These are phyloP conservation scores for Hycleus cichorii DNA, from an alignment of 1,140 invertebrate genomes.

Conservation along the genomic window DNA sequence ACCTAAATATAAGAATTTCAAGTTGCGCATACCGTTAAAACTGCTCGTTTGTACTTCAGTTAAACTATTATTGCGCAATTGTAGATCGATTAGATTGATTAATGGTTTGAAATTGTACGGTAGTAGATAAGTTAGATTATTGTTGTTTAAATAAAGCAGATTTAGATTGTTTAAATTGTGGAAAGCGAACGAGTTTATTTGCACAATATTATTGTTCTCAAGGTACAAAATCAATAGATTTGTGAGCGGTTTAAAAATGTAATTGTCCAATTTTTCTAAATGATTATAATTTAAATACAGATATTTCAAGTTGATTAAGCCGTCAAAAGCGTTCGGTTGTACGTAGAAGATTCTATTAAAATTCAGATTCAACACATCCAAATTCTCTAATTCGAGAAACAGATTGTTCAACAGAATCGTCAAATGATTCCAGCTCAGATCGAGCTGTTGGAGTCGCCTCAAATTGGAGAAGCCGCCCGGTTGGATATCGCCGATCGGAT, in stretches of 20 bases:
- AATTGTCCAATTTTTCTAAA: constrained; percentile 27
- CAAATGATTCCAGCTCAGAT: constrained; percentile 31
- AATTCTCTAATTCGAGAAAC: constrained; percentile 30
- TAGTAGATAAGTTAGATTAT: constrained; percentile 30
- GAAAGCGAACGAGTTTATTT: constrained; percentile 33
- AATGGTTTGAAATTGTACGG: constrained; percentile 37
- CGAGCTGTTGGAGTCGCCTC: constrained; percentile 27
- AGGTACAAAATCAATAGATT: constrained; percentile 34
- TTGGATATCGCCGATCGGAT: constrained; percentile 26
- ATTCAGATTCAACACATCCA: constrained; percentile 34
- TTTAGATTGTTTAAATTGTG: constrained; percentile 29
- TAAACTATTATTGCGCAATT: constrained; percentile 33
- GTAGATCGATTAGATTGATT: constrained; percentile 33
- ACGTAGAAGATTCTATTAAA: constrained; percentile 29
- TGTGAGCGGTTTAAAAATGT: constrained; percentile 27
- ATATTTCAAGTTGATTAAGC: constrained; percentile 32
- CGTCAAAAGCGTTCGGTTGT: constrained; percentile 32
- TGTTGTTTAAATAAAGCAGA: constrained; percentile 35
- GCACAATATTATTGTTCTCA: constrained; percentile 31
- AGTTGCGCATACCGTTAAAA: constrained; percentile 34
- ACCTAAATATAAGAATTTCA: constrained; percentile 32
- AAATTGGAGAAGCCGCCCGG: constrained; percentile 26
- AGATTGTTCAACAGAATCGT: constrained; percentile 28
- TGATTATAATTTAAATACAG: constrained; percentile 33
- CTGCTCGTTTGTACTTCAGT: constrained; percentile 34